phyloP scores from a whole-genome alignment of 2,113 vertebrate species.

The Chaetura pelagica region DNA sequence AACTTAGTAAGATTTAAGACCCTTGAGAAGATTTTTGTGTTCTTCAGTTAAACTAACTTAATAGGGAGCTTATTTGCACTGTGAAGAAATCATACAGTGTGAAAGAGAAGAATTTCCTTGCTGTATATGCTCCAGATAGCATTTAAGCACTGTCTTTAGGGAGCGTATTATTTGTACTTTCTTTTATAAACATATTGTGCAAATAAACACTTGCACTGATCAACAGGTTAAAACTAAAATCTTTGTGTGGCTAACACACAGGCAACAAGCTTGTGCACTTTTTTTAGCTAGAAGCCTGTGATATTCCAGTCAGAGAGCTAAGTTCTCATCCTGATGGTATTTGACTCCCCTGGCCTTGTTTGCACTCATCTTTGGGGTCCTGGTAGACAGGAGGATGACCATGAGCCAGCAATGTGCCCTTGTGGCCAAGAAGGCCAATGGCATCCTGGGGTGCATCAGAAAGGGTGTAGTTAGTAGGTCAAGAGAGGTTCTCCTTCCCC shows the following conservation, averaged over 20 bases:
- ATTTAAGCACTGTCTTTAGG: background rate
- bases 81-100: background rate
- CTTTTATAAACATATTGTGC: background rate
- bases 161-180: background rate
- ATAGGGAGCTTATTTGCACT: background rate
- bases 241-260: background rate
- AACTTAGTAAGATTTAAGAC: background rate
- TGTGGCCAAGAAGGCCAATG: too few relatives aligned
- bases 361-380: too few relatives aligned
- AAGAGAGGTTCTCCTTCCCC: too few relatives aligned
- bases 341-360: background rate
- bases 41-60: background rate
- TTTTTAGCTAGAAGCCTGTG: conserved; percentile 11
- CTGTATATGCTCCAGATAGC: background rate
- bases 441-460: too few relatives aligned
- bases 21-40: background rate
- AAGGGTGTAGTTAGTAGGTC: too few relatives aligned
- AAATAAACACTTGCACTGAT: background rate
- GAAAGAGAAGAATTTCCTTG: background rate
- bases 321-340: background rate
- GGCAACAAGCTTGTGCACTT: background rate
- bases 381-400: too few relatives aligned
- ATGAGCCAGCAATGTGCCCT: too few relatives aligned
- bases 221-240: conserved; percentile 31
- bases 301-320: background rate